Percentiles rank a stretch among this genome's conserved stretches.
phyloP scores from a whole-genome alignment of 2,113 vertebrate genomes.

The Spermophilus dauricus region DNA sequence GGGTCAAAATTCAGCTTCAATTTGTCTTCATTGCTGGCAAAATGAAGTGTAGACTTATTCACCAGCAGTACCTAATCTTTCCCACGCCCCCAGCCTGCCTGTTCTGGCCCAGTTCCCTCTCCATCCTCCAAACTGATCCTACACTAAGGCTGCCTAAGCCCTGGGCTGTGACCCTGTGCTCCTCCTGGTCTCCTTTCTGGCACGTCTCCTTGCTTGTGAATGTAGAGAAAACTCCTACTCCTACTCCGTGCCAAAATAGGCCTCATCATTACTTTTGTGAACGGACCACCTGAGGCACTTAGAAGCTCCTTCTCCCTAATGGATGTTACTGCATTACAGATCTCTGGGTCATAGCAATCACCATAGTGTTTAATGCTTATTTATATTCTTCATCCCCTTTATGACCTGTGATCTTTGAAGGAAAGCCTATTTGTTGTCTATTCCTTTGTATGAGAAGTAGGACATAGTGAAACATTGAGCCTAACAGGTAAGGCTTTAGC shows the following conservation, averaged over 20 bases:
- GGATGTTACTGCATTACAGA: neutral
- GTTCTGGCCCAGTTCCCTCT: neutral
- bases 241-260: neutral
- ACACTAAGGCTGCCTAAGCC: neutral
- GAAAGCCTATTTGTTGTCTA: neutral
- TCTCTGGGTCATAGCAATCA: neutral
- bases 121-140: neutral
- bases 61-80: neutral
- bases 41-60: neutral
- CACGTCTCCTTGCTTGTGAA: neutral
- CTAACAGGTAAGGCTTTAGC: neutral
- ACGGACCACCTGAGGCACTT: too few relatives aligned
- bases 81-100: neutral
- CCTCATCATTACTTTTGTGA: neutral
- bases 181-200: neutral
- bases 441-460: neutral
- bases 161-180: neutral
- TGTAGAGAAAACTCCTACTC: neutral
- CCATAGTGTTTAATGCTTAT: neutral
- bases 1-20: neutral
- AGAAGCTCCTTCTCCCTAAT: neutral
- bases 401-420: neutral
- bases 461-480: neutral
- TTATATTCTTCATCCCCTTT: neutral
- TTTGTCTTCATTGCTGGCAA: neutral